Base-by-base conservation (phyloP, 1,140 invertebrate species). In the Popillia japonica region DNA sequence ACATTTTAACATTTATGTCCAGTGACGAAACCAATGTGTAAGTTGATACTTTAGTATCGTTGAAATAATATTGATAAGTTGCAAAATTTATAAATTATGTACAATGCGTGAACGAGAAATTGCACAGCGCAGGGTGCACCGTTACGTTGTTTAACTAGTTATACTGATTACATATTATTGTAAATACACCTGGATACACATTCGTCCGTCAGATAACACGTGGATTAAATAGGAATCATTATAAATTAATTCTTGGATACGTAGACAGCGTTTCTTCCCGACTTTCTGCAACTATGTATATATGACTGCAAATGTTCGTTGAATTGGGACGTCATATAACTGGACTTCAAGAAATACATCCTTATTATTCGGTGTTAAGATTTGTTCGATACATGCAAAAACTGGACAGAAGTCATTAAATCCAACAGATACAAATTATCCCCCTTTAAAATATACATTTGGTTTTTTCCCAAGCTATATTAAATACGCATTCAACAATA, bases 161-260 rank as follows among this genome's bases (percentile, higher is more conserved):
- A 48, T 48, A 48, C 44, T 48, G 44, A 48, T 48, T 48, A 48
- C 44, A 48, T 48, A 48, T 48, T 48, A 48, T 48, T 48, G 44
- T 48, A 48, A 48, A 48, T 48, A 48, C 44, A 48, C 44, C 8
- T 48, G 44, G 44, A 48, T 2, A 48, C 44, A 48, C 44, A 48
- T 48, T 48, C 44, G 44, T 48, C 44, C 44, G n/a, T 48, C 44
- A 2, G 44, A 48, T 7, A 48, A 48, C 8, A 48, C 44, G 44
- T 48, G 44, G 44, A 48, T 48, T 48, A 48, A 48, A 48, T 3
- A 48, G 44, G 44, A 48, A 48, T 48, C 44, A 7, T 48, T 48
- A 48, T 48, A 48, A 48, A 48, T 48, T 17, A 14, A 1, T 7
- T 14, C 1, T 48, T 48, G 1, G 27, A 34, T 34, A 48, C 8